Conservation (phyloP, 1,140 invertebrate genomes). For the Hermatobates lingyangjiaoensis region DNA sequence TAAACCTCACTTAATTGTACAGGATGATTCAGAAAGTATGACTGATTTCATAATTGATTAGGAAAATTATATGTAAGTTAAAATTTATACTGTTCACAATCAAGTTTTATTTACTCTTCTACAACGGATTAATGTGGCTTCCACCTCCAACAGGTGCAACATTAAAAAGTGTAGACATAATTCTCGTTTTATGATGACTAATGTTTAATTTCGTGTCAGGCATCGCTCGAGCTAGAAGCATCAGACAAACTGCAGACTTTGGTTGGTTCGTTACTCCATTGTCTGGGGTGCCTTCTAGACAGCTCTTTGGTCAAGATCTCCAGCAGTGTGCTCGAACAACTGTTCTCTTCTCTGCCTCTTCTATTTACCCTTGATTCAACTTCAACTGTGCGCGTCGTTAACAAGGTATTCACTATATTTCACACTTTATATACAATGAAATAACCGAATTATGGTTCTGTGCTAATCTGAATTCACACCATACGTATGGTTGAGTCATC, state of each 20-base stretch:
- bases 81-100: no score
- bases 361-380: conserved; percentile 50
- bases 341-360: conserved; percentile 52
- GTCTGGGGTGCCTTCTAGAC: conserved; percentile 57
- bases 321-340: conserved; percentile 55
- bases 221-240: conserved; percentile 46
- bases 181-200: no score
- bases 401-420: conserved; percentile 31
- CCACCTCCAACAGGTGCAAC: no score
- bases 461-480: no score
- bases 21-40: no score
- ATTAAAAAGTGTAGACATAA: no score
- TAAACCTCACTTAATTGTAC: no score
- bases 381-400: conserved; percentile 52
- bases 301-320: conserved; percentile 51
- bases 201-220: conserved; percentile 35
- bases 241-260: conserved; percentile 56
- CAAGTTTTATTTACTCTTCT: no score
- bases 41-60: no score
- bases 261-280: conserved; percentile 40
- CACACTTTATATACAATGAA: neutral
- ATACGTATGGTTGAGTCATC: no score
- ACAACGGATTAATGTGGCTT: no score
- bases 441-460: neutral
- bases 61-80: no score